Evolutionary conservation across 2,113 vertebrate species (phyloP), one percentile per base, ranked within the genome.

Genomic region (Macroglossus sobrinus): DNA sequence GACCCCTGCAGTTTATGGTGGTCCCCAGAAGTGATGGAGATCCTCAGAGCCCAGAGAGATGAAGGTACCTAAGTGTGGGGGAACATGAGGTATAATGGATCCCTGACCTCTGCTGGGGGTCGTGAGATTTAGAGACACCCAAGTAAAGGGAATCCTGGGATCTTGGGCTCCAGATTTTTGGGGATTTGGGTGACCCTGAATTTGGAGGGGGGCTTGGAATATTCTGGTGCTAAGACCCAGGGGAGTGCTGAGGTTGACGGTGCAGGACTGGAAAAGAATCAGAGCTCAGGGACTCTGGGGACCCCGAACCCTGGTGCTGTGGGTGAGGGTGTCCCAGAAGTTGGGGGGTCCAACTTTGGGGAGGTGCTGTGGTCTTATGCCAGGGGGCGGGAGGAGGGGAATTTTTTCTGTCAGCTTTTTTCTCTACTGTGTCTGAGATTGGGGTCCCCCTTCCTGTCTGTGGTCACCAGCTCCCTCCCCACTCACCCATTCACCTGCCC

Each of bases 361-460:
- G 50, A 57, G 43, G 19, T 24, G 26, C 35, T 50, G 47, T 72
- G 85, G 55, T 74, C 38, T 68, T 24, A 0, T 19, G 33, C 14
- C 10, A 11, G 57, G 40, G 13, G 19, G 24, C 5, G 1, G n/a
- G 10, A 4, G 9, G 4, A 50, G 15, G 75, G 38, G 4, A 13
- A 3, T n/a, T 35, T 59, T 89, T 84, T 45, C 68, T 38, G 24
- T 63, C 47, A 26, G 15, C 9, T 40, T 33, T 57, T 71, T 22
- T 4, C 40, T 30, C 16, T 61, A 5, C 4, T 26, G 4, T 35
- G 5, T 69, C 38, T 94, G 45, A 43, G 82, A 76, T 92, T 59
- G 66, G 57, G 55, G 35, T 61, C 15, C 9, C 33, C 55, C 64
- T 96, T 93, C 74, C 75, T 12, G 95, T 89, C 55, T 97, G 94